These are phyloP conservation scores for Coleophora deauratella DNA, from an alignment of 2,888 invertebrate species.

Conservation along the genomic window DNA sequence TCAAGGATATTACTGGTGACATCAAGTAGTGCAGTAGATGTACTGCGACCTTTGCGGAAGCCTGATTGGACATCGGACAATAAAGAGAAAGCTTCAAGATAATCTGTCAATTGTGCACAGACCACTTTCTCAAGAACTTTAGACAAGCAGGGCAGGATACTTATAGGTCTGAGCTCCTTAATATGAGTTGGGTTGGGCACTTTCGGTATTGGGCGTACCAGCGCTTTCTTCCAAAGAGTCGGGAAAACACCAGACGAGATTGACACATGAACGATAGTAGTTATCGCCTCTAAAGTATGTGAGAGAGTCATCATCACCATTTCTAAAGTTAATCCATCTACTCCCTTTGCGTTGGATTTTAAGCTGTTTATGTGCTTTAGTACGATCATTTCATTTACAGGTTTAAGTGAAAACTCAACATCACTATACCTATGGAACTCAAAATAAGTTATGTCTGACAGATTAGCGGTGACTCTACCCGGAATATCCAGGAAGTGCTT, in stretches of 20 bases:
- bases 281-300: constrained; percentile 4
- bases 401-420: constrained; percentile 4
- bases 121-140: constrained; percentile 3
- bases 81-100: constrained; percentile 7
- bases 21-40: constrained; percentile 2
- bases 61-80: constrained; percentile 6
- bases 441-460: constrained; percentile 5
- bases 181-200: constrained; percentile 5
- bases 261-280: constrained; percentile 4
- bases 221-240: constrained; percentile 17
- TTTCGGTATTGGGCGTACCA: constrained; percentile 20
- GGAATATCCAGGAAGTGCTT: constrained; percentile 8
- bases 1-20: constrained; percentile 3
- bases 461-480: background rate
- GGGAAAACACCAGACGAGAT: constrained; percentile 12
- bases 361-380: constrained; percentile 5
- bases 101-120: constrained; percentile 10
- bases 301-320: constrained; percentile 11
- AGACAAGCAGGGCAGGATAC: constrained; percentile 4
- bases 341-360: constrained; percentile 10
- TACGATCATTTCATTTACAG: constrained; percentile 3
- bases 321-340: constrained; percentile 6
- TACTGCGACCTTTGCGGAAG: constrained; percentile 3
- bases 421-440: constrained; percentile 3
- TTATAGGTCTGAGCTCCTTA: constrained; percentile 20